phyloP scores from a whole-genome alignment of 2,797 vertebrate species.

The Myripristis murdjan region DNA sequence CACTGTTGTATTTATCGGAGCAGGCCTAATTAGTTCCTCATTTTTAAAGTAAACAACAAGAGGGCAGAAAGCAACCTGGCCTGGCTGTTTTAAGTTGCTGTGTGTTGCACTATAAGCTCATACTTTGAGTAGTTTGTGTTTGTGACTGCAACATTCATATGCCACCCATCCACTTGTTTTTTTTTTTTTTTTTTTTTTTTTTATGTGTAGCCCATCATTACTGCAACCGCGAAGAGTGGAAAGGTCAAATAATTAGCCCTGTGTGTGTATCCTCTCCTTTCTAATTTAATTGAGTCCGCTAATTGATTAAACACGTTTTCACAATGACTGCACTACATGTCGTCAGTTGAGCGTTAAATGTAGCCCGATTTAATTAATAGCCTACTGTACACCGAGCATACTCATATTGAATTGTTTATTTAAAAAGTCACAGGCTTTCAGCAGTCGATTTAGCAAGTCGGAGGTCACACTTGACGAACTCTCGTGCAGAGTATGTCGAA shows the following conservation, averaged over 20 bases:
- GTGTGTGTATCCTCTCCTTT: constrained; percentile 77
- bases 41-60: background rate
- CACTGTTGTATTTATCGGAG: background rate
- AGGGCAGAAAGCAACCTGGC: background rate
- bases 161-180: constrained; percentile 51
- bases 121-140: constrained; percentile 36
- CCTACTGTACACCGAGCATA: constrained; percentile 58
- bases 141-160: constrained; percentile 28
- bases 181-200: constrained; percentile 66
- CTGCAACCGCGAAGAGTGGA: constrained; percentile 68
- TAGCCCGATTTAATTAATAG: constrained; percentile 81
- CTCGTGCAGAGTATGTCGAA: constrained; percentile 67
- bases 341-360: constrained; percentile 87
- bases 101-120: constrained; percentile 22
- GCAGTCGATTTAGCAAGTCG: constrained; percentile 74
- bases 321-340: constrained; percentile 80
- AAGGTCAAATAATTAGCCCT: constrained; percentile 82
- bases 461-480: constrained; percentile 77
- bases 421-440: constrained; percentile 75
- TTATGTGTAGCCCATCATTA: no score
- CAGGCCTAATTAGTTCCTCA: background rate
- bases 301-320: constrained; percentile 86
- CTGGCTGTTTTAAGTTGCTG: background rate
- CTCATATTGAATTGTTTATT: constrained; percentile 80
- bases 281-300: constrained; percentile 85